Percentiles rank a stretch among this genome's conserved stretches.
Evolutionary conservation across 2,888 invertebrate genomes (phyloP).

Genomic region (Steromphala cineraria): DNA sequence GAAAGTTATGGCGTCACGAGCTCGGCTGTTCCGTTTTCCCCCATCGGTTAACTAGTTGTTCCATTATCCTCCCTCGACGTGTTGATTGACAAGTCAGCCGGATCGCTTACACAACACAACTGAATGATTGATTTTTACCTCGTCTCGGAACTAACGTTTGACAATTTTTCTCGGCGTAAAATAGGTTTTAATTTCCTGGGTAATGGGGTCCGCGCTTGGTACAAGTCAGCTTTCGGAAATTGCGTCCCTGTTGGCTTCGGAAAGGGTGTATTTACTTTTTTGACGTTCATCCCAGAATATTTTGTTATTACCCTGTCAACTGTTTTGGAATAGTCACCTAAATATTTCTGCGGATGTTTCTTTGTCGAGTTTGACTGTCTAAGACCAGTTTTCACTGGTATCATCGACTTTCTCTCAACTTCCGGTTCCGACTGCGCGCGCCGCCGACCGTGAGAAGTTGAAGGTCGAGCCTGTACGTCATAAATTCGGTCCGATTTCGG

Average conservation of each 20-base stretch:
- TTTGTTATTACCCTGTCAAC: slow-evolving; percentile 4
- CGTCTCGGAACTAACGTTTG: neutral
- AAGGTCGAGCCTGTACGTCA: neutral
- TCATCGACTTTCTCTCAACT: neutral
- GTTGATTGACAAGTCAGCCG: slow-evolving; percentile 1
- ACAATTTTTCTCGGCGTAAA: slow-evolving; percentile 14
- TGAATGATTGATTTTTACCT: neutral
- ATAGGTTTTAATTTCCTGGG: slow-evolving; percentile 12
- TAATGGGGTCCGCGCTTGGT: neutral
- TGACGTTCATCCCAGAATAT: neutral
- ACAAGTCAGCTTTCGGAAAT: neutral
- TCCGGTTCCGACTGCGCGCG: neutral
- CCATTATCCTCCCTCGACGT: neutral
- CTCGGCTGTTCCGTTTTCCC: neutral
- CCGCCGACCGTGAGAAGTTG: neutral
- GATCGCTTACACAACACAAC: neutral
- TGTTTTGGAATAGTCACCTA: neutral
- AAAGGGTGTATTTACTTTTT: neutral
- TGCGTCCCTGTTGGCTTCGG: neutral
- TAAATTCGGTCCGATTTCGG: neutral
- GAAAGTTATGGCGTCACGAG: neutral
- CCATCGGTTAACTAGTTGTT: neutral
- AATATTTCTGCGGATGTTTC: neutral
- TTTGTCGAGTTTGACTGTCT: neutral
- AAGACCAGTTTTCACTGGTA: neutral